phyloP scores from a whole-genome alignment of 2,888 invertebrate species.

The Thalpophila matura region DNA sequence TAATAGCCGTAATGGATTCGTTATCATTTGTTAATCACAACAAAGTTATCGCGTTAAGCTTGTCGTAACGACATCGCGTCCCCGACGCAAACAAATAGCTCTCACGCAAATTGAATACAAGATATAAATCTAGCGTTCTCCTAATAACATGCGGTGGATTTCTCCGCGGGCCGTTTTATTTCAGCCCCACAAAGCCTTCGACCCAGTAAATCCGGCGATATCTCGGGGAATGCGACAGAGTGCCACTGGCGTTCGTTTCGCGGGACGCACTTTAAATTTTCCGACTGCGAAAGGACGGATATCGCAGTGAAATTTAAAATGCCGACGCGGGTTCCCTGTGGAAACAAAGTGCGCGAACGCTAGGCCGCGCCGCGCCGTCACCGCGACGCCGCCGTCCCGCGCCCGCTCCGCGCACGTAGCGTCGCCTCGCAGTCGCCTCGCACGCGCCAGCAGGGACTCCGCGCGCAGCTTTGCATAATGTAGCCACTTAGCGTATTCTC shows the following conservation, averaged over 20 bases:
- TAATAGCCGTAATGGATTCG: constrained; percentile 58
- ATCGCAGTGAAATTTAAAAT: constrained; percentile 84
- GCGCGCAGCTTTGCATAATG: constrained; percentile 78
- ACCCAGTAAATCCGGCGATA: constrained; percentile 88
- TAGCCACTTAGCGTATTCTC: constrained; percentile 75
- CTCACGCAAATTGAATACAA: constrained; percentile 88
- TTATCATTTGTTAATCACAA: constrained; percentile 73
- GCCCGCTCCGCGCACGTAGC: constrained; percentile 6
- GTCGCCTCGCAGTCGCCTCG: constrained; percentile 26
- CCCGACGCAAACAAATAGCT: constrained; percentile 81
- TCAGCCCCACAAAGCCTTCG: constrained; percentile 85
- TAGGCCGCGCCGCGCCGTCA: constrained; percentile 15
- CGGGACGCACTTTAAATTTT: constrained; percentile 86
- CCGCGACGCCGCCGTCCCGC: constrained; percentile 26
- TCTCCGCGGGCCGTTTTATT: constrained; percentile 88
- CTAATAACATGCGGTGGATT: constrained; percentile 87
- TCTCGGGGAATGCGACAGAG: constrained; percentile 86
- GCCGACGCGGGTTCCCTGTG: constrained; percentile 74
- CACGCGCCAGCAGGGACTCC: constrained; percentile 51
- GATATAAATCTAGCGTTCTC: constrained; percentile 87
- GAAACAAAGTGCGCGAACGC: constrained; percentile 73
- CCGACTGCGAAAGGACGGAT: constrained; percentile 78
- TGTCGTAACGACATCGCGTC: constrained; percentile 67
- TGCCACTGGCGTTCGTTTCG: constrained; percentile 82
- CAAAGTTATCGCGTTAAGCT: constrained; percentile 72